These are phyloP conservation scores for Pantherophis guttatus DNA, from an alignment of 2,113 vertebrate species.

Conservation along the genomic window DNA sequence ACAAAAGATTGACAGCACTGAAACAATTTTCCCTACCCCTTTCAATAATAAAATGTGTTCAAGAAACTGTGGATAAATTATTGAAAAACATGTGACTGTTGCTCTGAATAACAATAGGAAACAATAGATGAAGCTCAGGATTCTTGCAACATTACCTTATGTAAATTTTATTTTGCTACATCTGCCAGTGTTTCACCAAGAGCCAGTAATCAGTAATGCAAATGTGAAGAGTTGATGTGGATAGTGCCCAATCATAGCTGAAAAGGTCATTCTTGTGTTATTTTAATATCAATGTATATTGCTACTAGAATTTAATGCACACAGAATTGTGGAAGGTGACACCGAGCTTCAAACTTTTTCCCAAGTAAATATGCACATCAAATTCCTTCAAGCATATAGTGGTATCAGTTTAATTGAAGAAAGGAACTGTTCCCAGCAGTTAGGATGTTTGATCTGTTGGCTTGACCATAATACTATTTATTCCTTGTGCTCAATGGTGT, in stretches of 20 bases:
- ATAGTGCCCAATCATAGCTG: neutral
- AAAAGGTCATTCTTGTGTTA: neutral
- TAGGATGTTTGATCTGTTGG: neutral
- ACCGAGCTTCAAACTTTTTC: neutral
- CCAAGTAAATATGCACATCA: neutral
- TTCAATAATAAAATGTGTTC: neutral
- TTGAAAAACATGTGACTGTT: neutral
- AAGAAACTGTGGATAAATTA: neutral
- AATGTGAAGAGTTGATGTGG: neutral
- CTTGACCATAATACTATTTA: neutral
- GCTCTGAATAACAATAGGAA: neutral
- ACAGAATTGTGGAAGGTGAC: neutral
- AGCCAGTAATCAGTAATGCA: neutral
- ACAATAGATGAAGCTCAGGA: neutral
- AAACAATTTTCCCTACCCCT: neutral
- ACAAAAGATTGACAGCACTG: neutral
- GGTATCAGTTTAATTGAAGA: neutral
- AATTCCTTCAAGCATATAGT: neutral
- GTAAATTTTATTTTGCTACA: neutral
- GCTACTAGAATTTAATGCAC: neutral
- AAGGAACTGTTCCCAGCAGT: neutral
- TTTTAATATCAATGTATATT: neutral
- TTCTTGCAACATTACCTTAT: neutral
- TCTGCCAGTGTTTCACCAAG: neutral
- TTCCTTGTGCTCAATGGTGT: neutral